Base-by-base conservation (phyloP, 2,113 vertebrate species). In the Puntigrus tetrazona region DNA sequence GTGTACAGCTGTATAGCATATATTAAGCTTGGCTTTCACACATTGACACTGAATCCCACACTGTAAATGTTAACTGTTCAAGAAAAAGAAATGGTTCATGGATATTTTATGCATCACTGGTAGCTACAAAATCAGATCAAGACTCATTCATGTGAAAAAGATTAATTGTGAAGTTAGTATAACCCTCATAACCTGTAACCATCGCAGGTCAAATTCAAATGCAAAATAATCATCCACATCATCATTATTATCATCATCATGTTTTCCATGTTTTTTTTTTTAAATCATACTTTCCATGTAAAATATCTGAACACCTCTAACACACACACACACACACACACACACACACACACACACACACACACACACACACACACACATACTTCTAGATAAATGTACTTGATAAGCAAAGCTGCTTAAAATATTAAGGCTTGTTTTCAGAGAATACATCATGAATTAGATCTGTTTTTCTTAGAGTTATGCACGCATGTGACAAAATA, bases 81-180 rank as follows among this genome's bases (percentile, higher is more conserved):
- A 14, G 50, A 11, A 59, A 27, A 45, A 25, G 4, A 65, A 69
- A 38, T 38, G 20, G 34, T 69, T 25, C 5, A 25, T 45, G 6
- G 83, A 82, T 75, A 61, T 69, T 67, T 86, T 84, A 75, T 86
- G 85, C 88, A 82, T 87, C 55, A 10, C 47, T 27, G 65, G 9
- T 20, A 38, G 34, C 11, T 38, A 69, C 34, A 69, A 22, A 69
- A 69, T 38, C 7, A 67, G 16, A 3, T 67, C 7, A 38, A 69
- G 65, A 22, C 31, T 22, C 9, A 3, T 69, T 38, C 34, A 10
- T 36, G 18, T 10, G 18, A 38, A 69, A 1, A 69, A 11, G 4
- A 38, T 38, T 11, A 38, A 11, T 69, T 38, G 27, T 65, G 22
- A n/a, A 38, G 8, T 4, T 20, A 67, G 63, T 8, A n/a, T 57